Evolutionary conservation across 2,888 invertebrate genomes (phyloP).

Genomic region (Pristionchus entomophagus): DNA sequence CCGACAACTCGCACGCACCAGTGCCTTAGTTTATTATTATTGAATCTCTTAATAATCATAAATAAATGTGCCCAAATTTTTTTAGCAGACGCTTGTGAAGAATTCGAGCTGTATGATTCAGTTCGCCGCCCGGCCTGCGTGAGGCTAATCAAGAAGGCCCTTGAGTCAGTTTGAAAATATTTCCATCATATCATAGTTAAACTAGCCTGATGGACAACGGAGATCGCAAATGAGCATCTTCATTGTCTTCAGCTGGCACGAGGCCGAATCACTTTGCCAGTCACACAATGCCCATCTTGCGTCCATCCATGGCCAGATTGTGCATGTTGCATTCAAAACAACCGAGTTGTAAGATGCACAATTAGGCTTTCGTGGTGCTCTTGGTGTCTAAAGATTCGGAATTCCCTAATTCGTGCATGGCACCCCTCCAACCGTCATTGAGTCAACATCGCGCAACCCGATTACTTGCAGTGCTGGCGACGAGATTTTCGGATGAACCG

Average conservation of each 20-base stretch:
- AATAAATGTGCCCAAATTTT: too few relatives aligned
- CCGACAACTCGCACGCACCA: slow-evolving; percentile 20
- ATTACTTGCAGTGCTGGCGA: slow-evolving; percentile 5
- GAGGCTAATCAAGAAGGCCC: background rate
- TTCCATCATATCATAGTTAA: too few relatives aligned
- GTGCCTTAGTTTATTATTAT: background rate
- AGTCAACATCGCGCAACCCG: background rate
- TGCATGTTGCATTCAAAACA: too few relatives aligned
- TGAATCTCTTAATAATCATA: background rate
- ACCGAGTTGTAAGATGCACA: too few relatives aligned
- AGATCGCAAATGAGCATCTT: too few relatives aligned
- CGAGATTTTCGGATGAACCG: background rate
- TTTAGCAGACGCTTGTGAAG: slow-evolving; percentile 22
- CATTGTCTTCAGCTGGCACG: background rate
- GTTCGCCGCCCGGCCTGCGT: background rate
- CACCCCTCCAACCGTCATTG: background rate
- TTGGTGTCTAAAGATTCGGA: background rate
- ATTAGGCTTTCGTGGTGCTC: too few relatives aligned
- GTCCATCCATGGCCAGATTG: slow-evolving; percentile 20
- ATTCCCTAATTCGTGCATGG: slow-evolving; percentile 38
- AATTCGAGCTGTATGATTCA: slow-evolving; percentile 32
- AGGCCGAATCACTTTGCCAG: slow-evolving; percentile 22
- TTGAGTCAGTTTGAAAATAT: background rate
- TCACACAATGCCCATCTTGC: slow-evolving; percentile 24
- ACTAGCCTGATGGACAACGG: too few relatives aligned